These are phyloP conservation scores for Lypha dubia DNA, from an alignment of 2,888 invertebrate species.

Conservation along the genomic window DNA sequence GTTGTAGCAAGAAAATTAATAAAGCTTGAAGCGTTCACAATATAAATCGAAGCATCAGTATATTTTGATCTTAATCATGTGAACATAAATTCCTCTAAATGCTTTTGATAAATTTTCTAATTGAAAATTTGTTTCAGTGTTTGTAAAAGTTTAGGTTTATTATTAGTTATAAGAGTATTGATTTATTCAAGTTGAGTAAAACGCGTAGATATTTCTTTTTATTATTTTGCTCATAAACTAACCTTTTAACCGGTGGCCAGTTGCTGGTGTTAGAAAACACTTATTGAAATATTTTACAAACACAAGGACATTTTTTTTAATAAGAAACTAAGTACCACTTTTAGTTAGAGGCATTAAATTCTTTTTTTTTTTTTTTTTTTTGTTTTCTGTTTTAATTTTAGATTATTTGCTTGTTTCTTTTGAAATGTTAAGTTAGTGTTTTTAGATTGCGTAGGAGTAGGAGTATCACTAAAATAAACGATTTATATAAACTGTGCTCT, in stretches of 20 bases:
- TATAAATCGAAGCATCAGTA: no score
- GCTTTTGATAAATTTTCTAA: no score
- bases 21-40: no score
- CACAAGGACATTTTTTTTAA: neutral
- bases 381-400: neutral
- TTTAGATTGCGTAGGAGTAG: conserved; percentile 7
- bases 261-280: neutral
- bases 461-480: conserved; percentile 29
- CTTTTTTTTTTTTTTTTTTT: neutral
- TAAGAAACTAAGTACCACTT: neutral
- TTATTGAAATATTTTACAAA: neutral
- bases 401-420: neutral
- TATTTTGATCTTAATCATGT: no score
- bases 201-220: neutral
- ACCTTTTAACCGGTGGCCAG: neutral
- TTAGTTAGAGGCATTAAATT: neutral
- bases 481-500: conserved; percentile 20
- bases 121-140: no score
- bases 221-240: neutral
- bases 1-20: no score
- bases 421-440: conserved; percentile 13
- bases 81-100: no score
- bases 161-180: neutral
- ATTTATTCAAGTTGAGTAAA: neutral
- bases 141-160: no score